Percentiles rank a stretch among this genome's conserved stretches.
phyloP scores from a whole-genome alignment of 2,888 invertebrate species.

The Nephrotoma appendiculata region DNA sequence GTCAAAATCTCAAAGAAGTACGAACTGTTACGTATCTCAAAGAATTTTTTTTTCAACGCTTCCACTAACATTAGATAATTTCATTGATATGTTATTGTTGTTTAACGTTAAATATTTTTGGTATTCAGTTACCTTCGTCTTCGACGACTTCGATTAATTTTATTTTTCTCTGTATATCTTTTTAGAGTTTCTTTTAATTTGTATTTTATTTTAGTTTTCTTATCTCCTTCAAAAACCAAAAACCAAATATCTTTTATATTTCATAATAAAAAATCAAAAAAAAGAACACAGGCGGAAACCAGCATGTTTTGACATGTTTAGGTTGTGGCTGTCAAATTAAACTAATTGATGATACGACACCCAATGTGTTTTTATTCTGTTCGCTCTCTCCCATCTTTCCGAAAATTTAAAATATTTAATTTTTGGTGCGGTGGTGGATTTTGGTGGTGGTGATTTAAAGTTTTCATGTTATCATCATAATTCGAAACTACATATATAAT shows the following conservation, averaged over 20 bases:
- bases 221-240: not conserved
- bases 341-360: constrained; percentile 36
- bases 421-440: not conserved
- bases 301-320: constrained; percentile 34
- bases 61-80: not conserved
- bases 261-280: not conserved
- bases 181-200: not conserved
- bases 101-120: not conserved
- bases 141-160: not conserved
- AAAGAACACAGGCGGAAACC: constrained; percentile 23
- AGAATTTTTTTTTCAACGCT: not conserved
- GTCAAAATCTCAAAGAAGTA: not conserved
- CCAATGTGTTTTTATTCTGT: constrained; percentile 29
- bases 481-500: not conserved
- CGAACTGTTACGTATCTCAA: not conserved
- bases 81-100: not conserved
- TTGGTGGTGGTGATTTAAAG: not conserved
- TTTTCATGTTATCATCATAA: not conserved
- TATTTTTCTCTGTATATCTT: not conserved
- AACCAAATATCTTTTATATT: not conserved
- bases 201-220: not conserved
- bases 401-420: not conserved
- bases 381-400: not conserved
- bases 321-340: constrained; percentile 36
- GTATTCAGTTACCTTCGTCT: not conserved